These are phyloP conservation scores for Osmoderma eremita DNA, from an alignment of 2,888 invertebrate species.

Conservation along the genomic window DNA sequence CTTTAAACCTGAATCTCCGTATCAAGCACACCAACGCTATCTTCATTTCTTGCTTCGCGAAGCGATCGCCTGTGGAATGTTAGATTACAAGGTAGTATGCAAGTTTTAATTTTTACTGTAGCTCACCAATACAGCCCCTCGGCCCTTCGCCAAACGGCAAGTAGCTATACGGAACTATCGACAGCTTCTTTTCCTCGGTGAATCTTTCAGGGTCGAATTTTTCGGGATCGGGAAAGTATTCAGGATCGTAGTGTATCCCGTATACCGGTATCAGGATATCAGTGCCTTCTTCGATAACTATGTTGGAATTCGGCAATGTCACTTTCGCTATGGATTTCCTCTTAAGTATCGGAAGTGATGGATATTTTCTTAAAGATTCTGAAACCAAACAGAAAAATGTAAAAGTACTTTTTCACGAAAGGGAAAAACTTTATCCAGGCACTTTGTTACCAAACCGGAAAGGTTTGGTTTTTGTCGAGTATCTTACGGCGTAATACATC, in stretches of 20 bases:
- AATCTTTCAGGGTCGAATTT: conserved; percentile 64
- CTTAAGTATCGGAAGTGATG: conserved; percentile 59
- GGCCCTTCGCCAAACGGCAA: conserved; percentile 64
- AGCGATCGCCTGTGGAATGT: conserved; percentile 20
- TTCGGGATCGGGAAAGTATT: conserved; percentile 62
- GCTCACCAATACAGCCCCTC: conserved; percentile 61
- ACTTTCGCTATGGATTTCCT: conserved; percentile 58
- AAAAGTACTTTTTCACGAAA: too few species aligned
- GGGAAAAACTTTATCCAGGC: too few species aligned
- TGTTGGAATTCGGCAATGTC: conserved; percentile 53
- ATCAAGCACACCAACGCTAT: conserved; percentile 1
- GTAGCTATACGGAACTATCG: conserved; percentile 57
- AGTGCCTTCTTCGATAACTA: conserved; percentile 57
- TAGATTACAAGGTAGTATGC: too few species aligned
- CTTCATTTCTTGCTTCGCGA: conserved; percentile 6
- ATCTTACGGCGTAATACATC: too few species aligned
- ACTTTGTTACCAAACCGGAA: too few species aligned
- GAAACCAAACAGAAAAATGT: too few species aligned
- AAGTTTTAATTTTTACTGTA: too few species aligned
- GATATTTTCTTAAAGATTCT: conserved; percentile 65
- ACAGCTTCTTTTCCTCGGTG: conserved; percentile 51
- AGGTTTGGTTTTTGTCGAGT: too few species aligned
- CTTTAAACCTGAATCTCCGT: conserved; percentile 15
- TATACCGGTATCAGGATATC: conserved; percentile 57
- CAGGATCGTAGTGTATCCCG: conserved; percentile 63